Evolutionary conservation across 2,797 vertebrate genomes (phyloP), one percentile per base, ranked within the genome.

Genomic region (Lacerta agilis): DNA sequence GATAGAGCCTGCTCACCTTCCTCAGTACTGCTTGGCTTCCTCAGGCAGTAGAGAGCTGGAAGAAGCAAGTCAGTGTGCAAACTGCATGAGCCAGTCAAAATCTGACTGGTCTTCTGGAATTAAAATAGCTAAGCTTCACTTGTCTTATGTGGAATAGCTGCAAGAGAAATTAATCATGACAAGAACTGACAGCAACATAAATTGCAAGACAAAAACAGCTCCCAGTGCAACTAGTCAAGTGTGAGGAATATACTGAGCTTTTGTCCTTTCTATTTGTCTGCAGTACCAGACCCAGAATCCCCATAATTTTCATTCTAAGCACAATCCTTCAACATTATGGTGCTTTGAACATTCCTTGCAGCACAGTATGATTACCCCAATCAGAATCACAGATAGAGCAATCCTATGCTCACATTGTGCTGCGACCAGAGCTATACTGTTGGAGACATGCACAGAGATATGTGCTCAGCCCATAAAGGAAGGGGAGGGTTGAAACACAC

Each of bases 161-260:
- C 72, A 7, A 73, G n/a, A 58, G 75, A 89, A 82, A 90, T 87
- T 93, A 93, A 93, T 82, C 86, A 58, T 8, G 92, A 90, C 29
- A 43, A 87, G 61, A 83, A 90, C 61, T 79, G 89, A 89, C 89
- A 93, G 86, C 84, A 93, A 29, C 45, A 79, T 11, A 91, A 92
- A 91, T 84, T 82, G 89, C 91, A 92, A 85, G 84, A 86, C 88
- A 88, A 87, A 71, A 15, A 69, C 36, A 79, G 15, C 20, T 80
- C 3, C 55, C n/a, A 10, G 55, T 49, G 43, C 43, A 78, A 38
- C 69, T 86, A 89, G 87, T 92, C 45, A 91, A 83, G 85, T 88
- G 72, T 78, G 85, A 93, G 87, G 89, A 75, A 83, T 76, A 89
- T 86, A 64, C 71, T 76, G 49, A 20, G 87, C 66, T 85, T 89